phyloP scores from a whole-genome alignment of 2,888 invertebrate species.

The Andrena camellia region DNA sequence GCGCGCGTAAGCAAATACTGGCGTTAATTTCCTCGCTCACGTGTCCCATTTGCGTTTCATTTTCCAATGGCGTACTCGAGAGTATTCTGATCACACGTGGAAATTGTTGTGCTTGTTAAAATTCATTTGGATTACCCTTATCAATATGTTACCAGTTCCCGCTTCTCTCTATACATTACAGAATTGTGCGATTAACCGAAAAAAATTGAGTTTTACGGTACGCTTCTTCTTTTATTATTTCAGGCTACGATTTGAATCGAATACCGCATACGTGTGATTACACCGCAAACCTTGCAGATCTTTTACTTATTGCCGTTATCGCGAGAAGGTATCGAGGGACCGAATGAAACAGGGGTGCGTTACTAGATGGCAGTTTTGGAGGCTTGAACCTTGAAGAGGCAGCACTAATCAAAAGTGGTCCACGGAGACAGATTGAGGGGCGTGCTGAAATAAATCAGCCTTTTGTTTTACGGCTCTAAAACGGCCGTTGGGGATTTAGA shows the following conservation, averaged over 20 bases:
- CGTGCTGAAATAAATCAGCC: constrained; percentile 80
- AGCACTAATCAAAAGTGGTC: constrained; percentile 78
- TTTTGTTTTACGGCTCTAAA: constrained; percentile 81
- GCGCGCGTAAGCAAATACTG: constrained; percentile 58
- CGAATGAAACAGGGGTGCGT: constrained; percentile 34
- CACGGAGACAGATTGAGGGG: constrained; percentile 79
- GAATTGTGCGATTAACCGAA: background rate
- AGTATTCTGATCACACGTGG: background rate
- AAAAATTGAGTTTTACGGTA: no score
- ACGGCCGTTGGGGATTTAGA: constrained; percentile 80
- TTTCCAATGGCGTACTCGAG: constrained; percentile 1
- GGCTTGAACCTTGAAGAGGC: constrained; percentile 67
- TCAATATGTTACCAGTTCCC: background rate
- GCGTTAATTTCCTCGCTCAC: constrained; percentile 69
- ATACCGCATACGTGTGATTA: background rate
- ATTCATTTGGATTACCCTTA: background rate
- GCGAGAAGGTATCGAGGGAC: background rate
- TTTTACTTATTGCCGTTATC: background rate
- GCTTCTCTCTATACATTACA: background rate
- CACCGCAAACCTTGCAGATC: background rate
- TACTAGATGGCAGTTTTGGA: constrained; percentile 40
- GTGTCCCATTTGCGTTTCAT: constrained; percentile 20
- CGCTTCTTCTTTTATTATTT: no score
- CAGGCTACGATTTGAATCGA: background rate
- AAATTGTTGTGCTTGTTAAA: background rate